A percentile compares a stretch with the other conserved stretches of the same genome.
Evolutionary conservation across 2,888 invertebrate species (phyloP).

Genomic region (Odiellus spinosus): DNA sequence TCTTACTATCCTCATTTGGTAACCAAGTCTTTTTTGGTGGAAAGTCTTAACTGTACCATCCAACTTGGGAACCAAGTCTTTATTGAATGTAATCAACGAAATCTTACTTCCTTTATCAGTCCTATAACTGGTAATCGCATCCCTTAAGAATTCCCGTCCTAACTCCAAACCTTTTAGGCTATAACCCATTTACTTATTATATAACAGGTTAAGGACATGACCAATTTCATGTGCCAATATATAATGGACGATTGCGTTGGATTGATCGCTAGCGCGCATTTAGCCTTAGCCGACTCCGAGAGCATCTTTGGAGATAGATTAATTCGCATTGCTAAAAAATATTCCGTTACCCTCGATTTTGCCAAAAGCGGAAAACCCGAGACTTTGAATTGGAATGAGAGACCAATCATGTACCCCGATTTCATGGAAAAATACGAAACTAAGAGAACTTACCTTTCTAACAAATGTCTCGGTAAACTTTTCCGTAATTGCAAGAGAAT

Average conservation of each 20-base stretch:
- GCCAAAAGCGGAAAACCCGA: slow-evolving; percentile 27
- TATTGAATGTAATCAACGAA: too few species aligned
- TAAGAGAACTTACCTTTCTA: slow-evolving; percentile 23
- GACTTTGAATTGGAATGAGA: background rate
- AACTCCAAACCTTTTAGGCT: too few species aligned
- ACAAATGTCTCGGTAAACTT: slow-evolving; percentile 24
- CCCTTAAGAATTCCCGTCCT: too few species aligned
- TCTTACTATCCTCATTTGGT: too few species aligned
- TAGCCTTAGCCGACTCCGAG: slow-evolving; percentile 24
- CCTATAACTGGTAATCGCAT: too few species aligned
- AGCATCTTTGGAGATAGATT: slow-evolving; percentile 23
- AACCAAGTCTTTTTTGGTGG: too few species aligned
- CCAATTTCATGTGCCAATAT: slow-evolving; percentile 27
- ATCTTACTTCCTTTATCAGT: too few species aligned
- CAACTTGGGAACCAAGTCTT: too few species aligned
- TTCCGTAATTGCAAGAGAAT: slow-evolving; percentile 20
- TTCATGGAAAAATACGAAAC: slow-evolving; percentile 20
- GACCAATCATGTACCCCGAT: slow-evolving; percentile 16
- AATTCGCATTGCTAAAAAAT: slow-evolving; percentile 19
- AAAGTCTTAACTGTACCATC: too few species aligned
- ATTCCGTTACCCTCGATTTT: slow-evolving; percentile 26
- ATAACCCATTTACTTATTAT: too few species aligned
- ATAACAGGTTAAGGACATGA: slow-evolving; percentile 24
- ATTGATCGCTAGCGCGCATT: slow-evolving; percentile 25
- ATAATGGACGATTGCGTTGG: slow-evolving; percentile 27